Evolutionary conservation across 2,113 vertebrate genomes (phyloP).

Genomic region (Myiagra hebetior): DNA sequence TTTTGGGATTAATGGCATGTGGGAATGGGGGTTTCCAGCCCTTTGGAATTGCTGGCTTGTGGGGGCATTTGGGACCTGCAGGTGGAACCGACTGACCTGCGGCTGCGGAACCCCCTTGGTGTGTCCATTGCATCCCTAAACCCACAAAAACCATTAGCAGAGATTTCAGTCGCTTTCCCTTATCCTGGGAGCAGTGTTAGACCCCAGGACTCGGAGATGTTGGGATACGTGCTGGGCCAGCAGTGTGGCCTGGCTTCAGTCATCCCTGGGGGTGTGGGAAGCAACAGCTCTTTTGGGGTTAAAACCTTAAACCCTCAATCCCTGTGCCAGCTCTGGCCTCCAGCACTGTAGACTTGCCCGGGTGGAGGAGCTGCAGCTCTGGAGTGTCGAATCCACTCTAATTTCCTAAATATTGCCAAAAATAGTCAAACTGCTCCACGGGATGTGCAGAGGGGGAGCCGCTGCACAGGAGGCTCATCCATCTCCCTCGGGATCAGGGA

Average conservation of each 20-base stretch:
- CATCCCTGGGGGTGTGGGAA: not conserved
- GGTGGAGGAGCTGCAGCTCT: not conserved
- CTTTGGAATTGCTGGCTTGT: not conserved
- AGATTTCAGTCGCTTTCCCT: not conserved
- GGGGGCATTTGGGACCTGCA: not conserved
- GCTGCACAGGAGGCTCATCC: not conserved
- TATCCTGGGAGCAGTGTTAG: not conserved
- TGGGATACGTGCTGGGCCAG: not conserved
- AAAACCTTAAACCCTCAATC: not conserved
- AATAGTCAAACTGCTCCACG: not conserved
- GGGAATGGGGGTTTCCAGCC: not conserved
- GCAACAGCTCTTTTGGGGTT: not conserved
- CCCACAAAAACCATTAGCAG: not conserved
- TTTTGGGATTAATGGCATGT: not conserved
- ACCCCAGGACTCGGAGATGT: not conserved
- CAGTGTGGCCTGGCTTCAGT: not conserved
- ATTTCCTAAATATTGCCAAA: slow-evolving; percentile 24
- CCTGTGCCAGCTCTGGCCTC: not conserved
- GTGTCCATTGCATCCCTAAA: not conserved
- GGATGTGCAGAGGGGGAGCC: not conserved
- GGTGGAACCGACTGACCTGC: fast-evolving
- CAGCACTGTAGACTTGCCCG: not conserved
- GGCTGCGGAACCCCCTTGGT: not conserved
- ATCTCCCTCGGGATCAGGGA: not conserved
- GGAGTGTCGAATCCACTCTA: not conserved